Evolutionary conservation across 2,888 invertebrate species (phyloP).

Genomic region (Spicauda simplicius): DNA sequence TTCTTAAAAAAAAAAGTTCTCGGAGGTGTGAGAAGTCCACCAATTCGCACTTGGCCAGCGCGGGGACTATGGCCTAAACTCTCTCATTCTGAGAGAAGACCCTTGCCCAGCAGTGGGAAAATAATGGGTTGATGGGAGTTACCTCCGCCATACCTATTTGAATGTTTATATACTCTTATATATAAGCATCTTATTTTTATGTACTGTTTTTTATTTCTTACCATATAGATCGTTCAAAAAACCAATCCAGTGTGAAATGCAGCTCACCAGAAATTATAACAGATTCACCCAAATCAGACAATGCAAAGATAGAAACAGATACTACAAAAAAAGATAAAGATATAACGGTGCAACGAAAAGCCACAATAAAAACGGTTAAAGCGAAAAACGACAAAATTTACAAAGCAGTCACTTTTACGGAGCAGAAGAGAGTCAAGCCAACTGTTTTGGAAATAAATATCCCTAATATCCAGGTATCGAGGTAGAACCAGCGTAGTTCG

Average conservation of each 20-base stretch:
- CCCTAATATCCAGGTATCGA: conserved; percentile 43
- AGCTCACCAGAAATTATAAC: conserved; percentile 34
- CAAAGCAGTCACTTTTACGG: conserved; percentile 64
- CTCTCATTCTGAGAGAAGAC: no score
- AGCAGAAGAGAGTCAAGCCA: conserved; percentile 45
- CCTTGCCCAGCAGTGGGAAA: no score
- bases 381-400: conserved; percentile 53
- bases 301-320: conserved; percentile 34
- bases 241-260: conserved; percentile 2
- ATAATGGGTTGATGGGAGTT: no score
- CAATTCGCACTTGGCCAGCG: no score
- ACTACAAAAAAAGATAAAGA: conserved; percentile 26
- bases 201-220: background rate
- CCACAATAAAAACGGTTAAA: conserved; percentile 56
- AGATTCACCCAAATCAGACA: conserved; percentile 35
- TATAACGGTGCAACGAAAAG: conserved; percentile 44
- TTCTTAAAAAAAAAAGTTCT: no score
- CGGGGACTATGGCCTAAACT: no score
- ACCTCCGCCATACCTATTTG: no score
- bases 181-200: no score
- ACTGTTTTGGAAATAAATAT: conserved; percentile 56
- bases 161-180: no score
- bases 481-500: no score
- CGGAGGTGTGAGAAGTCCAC: no score
- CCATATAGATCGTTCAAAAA: conserved; percentile 5